A percentile compares a stretch with the other conserved stretches of the same genome.
These are phyloP conservation scores for Pseudomyrmex concolor DNA, from an alignment of 1,140 invertebrate species.

Conservation along the genomic window DNA sequence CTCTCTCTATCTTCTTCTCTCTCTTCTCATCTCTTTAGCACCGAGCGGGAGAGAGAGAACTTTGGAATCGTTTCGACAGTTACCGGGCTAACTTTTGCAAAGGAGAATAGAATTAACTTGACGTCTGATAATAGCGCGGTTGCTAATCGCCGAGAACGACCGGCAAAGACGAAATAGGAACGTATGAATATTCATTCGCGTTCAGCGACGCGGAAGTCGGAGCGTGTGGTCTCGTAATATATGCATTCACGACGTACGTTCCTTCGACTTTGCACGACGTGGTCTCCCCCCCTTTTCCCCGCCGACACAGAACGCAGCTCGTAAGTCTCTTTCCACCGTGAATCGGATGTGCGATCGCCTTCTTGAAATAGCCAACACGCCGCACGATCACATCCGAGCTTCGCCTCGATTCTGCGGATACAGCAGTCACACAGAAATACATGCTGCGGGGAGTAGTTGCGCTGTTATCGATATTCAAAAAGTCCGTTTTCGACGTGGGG, in stretches of 20 bases:
- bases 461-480: conserved; percentile 70
- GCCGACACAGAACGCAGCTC: not conserved
- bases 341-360: conserved; percentile 33
- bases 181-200: conserved; percentile 58
- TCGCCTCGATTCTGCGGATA: not conserved
- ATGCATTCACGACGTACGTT: conserved; percentile 47
- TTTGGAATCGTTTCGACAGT: conserved; percentile 66
- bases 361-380: conserved; percentile 41
- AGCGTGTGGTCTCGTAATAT: conserved; percentile 52
- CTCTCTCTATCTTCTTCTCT: not conserved
- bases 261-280: not conserved
- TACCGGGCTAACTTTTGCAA: conserved; percentile 44
- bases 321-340: not conserved
- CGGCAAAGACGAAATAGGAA: conserved; percentile 55
- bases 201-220: conserved; percentile 45
- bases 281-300: too few relatives aligned
- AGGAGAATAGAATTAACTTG: conserved; percentile 57
- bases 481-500: conserved; percentile 58
- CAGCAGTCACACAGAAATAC: conserved; percentile 43
- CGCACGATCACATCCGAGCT: not conserved
- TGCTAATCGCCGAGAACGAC: conserved; percentile 47
- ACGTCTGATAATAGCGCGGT: conserved; percentile 59
- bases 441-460: conserved; percentile 33
- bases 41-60: conserved; percentile 10
- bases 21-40: not conserved